Conservation (phyloP, 2,113 vertebrate species). For the Clinocottus analis region DNA sequence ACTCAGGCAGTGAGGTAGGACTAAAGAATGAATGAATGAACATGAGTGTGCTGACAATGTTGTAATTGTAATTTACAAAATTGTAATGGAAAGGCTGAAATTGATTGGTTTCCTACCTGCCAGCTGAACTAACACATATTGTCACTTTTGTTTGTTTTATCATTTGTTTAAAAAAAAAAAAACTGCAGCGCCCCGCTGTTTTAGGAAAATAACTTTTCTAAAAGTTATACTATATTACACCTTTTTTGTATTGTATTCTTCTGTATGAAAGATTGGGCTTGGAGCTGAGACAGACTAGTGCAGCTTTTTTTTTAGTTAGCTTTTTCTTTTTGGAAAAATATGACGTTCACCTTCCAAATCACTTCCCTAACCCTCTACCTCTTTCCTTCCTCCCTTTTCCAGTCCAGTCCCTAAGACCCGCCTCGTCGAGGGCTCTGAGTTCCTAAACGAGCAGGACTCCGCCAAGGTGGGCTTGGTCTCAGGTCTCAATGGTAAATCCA, state of each 20-base stretch:
- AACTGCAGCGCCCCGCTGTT: too few relatives aligned
- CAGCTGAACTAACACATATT: too few relatives aligned
- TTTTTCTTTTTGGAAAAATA: not conserved
- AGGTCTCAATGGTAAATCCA: conserved; percentile 84
- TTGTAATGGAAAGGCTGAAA: not conserved
- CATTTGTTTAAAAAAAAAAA: too few relatives aligned
- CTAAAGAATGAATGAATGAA: not conserved
- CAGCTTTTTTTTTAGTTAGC: too few relatives aligned
- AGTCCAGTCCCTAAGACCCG: conserved; percentile 79
- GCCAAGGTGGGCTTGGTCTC: conserved; percentile 71
- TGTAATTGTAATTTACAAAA: too few relatives aligned
- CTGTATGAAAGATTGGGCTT: not conserved
- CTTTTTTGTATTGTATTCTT: not conserved
- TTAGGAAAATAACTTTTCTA: too few relatives aligned
- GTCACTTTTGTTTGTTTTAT: not conserved
- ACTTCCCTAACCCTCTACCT: not conserved
- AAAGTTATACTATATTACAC: too few relatives aligned
- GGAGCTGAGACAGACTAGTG: too few relatives aligned
- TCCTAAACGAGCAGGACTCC: conserved; percentile 80
- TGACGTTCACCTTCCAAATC: not conserved
- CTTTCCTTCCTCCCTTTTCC: conserved; percentile 2
- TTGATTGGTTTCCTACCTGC: not conserved
- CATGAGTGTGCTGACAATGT: not conserved
- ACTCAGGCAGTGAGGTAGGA: conserved; percentile 78
- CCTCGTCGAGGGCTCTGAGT: conserved; percentile 73